Percentiles rank a stretch among this genome's conserved stretches.
Conservation (phyloP, 1,140 invertebrate species). For the Anastrepha obliqua region DNA sequence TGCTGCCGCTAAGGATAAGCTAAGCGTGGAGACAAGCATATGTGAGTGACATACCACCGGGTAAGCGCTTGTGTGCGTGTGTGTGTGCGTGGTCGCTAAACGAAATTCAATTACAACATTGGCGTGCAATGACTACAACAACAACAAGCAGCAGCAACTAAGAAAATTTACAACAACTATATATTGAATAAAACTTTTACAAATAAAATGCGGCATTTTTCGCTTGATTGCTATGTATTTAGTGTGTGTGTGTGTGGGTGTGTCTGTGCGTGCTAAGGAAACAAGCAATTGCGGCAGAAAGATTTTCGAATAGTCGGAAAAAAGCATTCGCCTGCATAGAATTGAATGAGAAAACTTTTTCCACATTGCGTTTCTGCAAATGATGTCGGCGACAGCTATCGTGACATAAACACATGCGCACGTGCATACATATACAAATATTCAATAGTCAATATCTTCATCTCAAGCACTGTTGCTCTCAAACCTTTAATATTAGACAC, state of each 20-base stretch:
- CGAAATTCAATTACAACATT: conserved; percentile 51
- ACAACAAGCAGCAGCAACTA: not conserved
- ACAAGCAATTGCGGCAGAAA: conserved; percentile 49
- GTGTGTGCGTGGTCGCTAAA: not conserved
- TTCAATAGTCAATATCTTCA: not conserved
- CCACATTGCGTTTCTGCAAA: conserved; percentile 49
- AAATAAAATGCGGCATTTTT: conserved; percentile 45
- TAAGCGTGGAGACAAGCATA: not conserved
- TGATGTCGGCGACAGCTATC: conserved; percentile 23
- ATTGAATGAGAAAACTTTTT: conserved; percentile 52
- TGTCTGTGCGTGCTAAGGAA: conserved; percentile 2
- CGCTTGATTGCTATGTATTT: conserved; percentile 6
- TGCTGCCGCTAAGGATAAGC: not conserved
- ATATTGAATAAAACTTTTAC: conserved; percentile 31
- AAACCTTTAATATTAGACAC: not conserved
- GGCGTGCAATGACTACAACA: conserved; percentile 12
- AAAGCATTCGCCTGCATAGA: not conserved
- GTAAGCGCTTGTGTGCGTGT: not conserved
- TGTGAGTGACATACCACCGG: not conserved
- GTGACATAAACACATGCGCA: not conserved
- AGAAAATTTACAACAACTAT: not conserved
- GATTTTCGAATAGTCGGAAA: not conserved
- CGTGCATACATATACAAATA: not conserved
- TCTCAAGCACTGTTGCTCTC: not conserved
- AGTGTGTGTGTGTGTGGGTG: not conserved